Evolutionary conservation across 92 coral and sea anemone species (phyloP), one percentile per base, ranked within the genome.

Genomic region (Palythoa grandis): DNA sequence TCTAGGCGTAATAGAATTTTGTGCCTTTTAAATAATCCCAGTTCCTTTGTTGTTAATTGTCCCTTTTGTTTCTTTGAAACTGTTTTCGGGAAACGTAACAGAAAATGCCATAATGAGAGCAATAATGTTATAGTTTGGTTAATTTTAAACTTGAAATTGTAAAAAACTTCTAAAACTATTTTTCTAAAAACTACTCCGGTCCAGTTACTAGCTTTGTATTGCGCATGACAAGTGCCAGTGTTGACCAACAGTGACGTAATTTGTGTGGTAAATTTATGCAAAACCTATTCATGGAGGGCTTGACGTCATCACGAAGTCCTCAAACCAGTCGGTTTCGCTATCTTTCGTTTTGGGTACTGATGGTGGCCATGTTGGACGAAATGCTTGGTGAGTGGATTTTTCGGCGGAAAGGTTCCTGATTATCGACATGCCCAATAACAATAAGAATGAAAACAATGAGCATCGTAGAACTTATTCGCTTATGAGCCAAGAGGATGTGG

Each of bases 361-460:
- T 67, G 92, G 92, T 88, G 95, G 93, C 92, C 93, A 86, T 84
- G 90, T 91, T 95, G 95, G 85, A 92, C 92, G 95, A 95, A 91
- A 94, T 92, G 88, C 91, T 94, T 73, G 91, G 79, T 69, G 87
- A 78, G 91, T 78, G 83, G 88, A 85, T 83, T 86, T 94, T 87
- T 88, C 86, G 94, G 88, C 91, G 88, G 82, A 90, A 77, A 88
- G 88, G 91, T 93, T 90, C 96, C 88, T 96, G 99, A 96, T 92
- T 95, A 91, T 86, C 90, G 94, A 94, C 84, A 96, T 96, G 99
- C 99, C 98, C 94, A 95, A 92, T 82, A 95, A 80, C 66, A 94
- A 80, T 66, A 94, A 94, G 98, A 95, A 91, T 92, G 99, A 95
- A 90, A 97, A 96, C 77, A 96, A 95, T 92, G 99, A 95, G 56